A percentile compares a stretch with the other conserved stretches of the same genome.
phyloP scores from a whole-genome alignment of 2,888 invertebrate species.

The Helleia helle region DNA sequence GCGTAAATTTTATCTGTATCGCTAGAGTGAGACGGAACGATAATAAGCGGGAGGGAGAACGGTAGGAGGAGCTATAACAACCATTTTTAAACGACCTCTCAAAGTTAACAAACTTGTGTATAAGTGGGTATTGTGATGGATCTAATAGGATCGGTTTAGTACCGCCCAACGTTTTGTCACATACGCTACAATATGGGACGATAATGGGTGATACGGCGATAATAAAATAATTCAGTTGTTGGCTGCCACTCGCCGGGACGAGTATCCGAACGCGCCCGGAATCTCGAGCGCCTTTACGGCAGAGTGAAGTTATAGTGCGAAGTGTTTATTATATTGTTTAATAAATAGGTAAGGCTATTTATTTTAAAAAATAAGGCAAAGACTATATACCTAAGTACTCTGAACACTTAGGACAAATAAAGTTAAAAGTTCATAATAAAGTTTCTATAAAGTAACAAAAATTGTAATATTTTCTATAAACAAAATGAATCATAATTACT shows the following conservation, averaged over 20 bases:
- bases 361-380: no score
- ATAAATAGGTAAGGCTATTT: slow-evolving; percentile 10
- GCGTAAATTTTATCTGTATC: slow-evolving; percentile 28
- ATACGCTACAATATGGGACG: slow-evolving; percentile 50
- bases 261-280: slow-evolving; percentile 30
- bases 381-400: no score
- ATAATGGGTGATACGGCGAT: slow-evolving; percentile 54
- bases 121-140: slow-evolving; percentile 2
- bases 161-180: slow-evolving; percentile 57
- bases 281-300: background rate
- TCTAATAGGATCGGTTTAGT: slow-evolving; percentile 28
- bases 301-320: slow-evolving; percentile 8
- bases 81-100: slow-evolving; percentile 26
- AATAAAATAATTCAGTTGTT: slow-evolving; percentile 70
- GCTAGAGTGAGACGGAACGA: slow-evolving; percentile 27
- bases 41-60: slow-evolving; percentile 12
- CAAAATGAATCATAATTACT: no score
- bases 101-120: slow-evolving; percentile 5
- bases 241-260: slow-evolving; percentile 32
- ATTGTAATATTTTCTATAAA: no score
- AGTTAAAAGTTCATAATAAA: no score
- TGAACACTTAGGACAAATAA: no score
- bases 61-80: slow-evolving; percentile 36
- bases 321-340: background rate
- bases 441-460: no score